phyloP scores from a whole-genome alignment of 2,797 vertebrate genomes.

The Gymnoscopelus microlampas region DNA sequence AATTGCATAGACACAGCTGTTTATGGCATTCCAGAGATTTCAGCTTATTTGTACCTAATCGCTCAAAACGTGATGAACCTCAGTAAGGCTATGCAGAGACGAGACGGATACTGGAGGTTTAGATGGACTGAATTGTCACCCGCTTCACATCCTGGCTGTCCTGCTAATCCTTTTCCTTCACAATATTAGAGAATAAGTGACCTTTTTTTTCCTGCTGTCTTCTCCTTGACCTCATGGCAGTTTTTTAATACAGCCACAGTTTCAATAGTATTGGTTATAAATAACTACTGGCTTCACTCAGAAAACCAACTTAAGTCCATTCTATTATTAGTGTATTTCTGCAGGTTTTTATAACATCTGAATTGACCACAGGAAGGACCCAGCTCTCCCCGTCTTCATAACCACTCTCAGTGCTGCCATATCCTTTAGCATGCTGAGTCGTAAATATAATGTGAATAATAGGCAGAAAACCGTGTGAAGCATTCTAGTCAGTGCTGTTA shows the following conservation, averaged over 20 bases:
- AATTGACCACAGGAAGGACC: conserved; percentile 64
- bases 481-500: conserved; percentile 74
- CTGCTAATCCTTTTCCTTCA: conserved; percentile 43
- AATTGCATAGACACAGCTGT: conserved; percentile 45
- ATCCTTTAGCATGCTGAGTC: conserved; percentile 59
- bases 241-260: conserved; percentile 38
- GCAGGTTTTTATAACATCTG: conserved; percentile 58
- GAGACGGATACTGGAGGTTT: conserved; percentile 41
- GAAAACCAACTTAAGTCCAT: conserved; percentile 55
- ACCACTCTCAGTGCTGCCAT: conserved; percentile 62
- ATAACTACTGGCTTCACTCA: conserved; percentile 55
- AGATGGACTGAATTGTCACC: conserved; percentile 44
- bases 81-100: conserved; percentile 72
- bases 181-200: conserved; percentile 40
- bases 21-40: conserved; percentile 63
- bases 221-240: conserved; percentile 52
- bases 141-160: conserved; percentile 49
- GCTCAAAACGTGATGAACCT: conserved; percentile 66
- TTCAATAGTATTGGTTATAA: conserved; percentile 62
- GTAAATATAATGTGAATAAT: conserved; percentile 77
- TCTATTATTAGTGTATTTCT: conserved; percentile 54
- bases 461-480: conserved; percentile 71
- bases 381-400: conserved; percentile 61
- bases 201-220: conserved; percentile 52
- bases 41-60: conserved; percentile 56